phyloP scores from a whole-genome alignment of 2,113 vertebrate genomes.

The Oreochromis niloticus region DNA sequence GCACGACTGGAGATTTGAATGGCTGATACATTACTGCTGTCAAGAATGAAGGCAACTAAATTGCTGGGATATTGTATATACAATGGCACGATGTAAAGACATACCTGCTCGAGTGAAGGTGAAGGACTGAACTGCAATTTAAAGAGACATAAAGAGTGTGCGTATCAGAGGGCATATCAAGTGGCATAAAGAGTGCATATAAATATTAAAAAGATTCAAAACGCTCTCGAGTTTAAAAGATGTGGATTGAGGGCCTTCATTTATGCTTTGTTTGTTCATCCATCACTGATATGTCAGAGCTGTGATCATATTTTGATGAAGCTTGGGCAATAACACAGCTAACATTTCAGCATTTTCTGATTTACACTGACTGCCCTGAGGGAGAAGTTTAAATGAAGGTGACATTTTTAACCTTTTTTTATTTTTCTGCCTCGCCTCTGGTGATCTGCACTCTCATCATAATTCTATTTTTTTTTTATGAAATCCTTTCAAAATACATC shows the following conservation, averaged over 20 bases:
- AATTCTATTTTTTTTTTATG: neutral
- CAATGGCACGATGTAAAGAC: neutral
- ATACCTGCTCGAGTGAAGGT: constrained; percentile 82
- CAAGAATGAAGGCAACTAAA: neutral
- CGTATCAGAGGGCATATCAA: neutral
- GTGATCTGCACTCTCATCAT: neutral
- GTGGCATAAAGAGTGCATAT: neutral
- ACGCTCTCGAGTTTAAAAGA: neutral
- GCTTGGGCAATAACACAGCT: neutral
- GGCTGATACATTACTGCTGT: neutral
- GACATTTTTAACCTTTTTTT: neutral
- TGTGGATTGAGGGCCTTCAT: neutral
- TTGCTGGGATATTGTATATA: neutral
- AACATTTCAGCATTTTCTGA: constrained; percentile 5
- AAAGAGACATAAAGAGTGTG: constrained; percentile 51
- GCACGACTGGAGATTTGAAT: neutral
- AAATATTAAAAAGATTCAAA: neutral
- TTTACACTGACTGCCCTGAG: neutral
- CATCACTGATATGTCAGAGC: neutral
- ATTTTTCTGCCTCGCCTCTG: neutral
- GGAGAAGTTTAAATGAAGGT: neutral
- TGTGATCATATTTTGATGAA: neutral
- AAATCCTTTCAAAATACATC: neutral
- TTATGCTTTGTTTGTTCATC: neutral
- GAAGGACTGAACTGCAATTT: constrained; percentile 82